Evolutionary conservation across 2,797 vertebrate genomes (phyloP).

Genomic region (Sarcoramphus papa): DNA sequence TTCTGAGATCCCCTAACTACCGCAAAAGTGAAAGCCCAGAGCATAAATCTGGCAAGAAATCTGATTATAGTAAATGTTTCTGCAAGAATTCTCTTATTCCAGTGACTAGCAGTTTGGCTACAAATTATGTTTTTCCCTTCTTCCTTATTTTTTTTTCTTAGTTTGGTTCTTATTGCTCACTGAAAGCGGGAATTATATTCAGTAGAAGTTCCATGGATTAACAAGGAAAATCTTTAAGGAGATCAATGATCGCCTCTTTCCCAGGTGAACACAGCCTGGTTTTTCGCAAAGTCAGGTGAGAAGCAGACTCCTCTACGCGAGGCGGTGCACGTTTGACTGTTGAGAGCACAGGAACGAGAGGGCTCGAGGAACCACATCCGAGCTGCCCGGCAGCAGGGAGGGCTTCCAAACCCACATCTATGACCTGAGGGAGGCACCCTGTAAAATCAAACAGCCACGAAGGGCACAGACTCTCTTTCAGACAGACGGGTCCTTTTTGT

Average conservation of each 20-base stretch:
- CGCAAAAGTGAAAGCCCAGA: background rate
- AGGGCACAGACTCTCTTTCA: background rate
- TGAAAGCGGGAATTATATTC: background rate
- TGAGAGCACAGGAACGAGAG: accelerated
- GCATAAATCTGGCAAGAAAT: background rate
- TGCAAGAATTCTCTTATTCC: background rate
- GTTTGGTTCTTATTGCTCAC: background rate
- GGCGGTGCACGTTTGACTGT: accelerated
- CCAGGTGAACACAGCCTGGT: background rate
- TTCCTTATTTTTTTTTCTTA: background rate
- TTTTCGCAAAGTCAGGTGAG: background rate
- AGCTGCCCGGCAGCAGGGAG: background rate
- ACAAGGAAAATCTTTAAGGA: background rate
- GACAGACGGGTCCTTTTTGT: background rate
- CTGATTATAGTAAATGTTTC: background rate
- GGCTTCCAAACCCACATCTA: background rate
- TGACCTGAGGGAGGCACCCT: background rate
- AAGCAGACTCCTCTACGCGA: accelerated
- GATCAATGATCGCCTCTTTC: background rate
- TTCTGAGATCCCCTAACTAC: background rate
- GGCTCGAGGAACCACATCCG: background rate
- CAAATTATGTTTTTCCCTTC: background rate
- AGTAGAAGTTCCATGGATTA: background rate
- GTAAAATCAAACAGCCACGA: background rate
- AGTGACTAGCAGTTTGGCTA: background rate